Base-by-base conservation (phyloP, 2,797 vertebrate genomes). In the Todus mexicanus region DNA sequence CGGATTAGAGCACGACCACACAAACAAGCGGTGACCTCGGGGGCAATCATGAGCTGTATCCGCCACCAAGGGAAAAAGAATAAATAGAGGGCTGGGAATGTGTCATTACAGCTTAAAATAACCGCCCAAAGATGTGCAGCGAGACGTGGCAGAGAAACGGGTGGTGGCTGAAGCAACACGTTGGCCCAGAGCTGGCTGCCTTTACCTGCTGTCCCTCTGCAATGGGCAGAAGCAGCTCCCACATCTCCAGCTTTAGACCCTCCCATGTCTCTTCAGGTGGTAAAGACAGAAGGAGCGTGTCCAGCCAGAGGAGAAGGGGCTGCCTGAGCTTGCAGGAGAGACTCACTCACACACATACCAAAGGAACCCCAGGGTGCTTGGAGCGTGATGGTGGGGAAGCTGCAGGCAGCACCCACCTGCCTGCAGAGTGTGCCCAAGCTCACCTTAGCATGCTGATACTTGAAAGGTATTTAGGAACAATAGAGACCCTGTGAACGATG, bases 61-160 rank as follows among this genome's bases (percentile, higher is more conserved):
- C 5, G 1, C 27, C 63, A 31, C 27, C 3, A 7, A 56, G 16
- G 9, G 26, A 51, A 27, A 29, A 17, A 16, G 27, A 51, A 17
- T 19, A 33, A 16, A 25, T 35, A 23, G 3, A 10, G 12, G 9
- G 15, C 10, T 43, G 61, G 26, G 5, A 22, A 71, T 4, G 63
- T 84, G 57, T 35, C 50, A 87, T 79, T 69, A 65, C n/a, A 51
- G 63, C 92, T 79, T 65, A 18, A 86, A 92, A 77, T 42, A 77
- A 63, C n/a, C 3, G 31, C 45, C 51, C 29, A 42, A 15, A 63
- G 53, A 18, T 7, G 33, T 19, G 42, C 57, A 21, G 70, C 1
- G 3, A 76, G 80, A 66, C 11, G 43, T 10, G 54, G 21, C 20
- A 29, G 71, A 45, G 68, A 69, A 57, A 57, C 0, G 11, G n/a